Percentiles rank a stretch among this genome's conserved stretches.
Evolutionary conservation across 2,113 vertebrate genomes (phyloP).

Genomic region (Mustelus asterias): DNA sequence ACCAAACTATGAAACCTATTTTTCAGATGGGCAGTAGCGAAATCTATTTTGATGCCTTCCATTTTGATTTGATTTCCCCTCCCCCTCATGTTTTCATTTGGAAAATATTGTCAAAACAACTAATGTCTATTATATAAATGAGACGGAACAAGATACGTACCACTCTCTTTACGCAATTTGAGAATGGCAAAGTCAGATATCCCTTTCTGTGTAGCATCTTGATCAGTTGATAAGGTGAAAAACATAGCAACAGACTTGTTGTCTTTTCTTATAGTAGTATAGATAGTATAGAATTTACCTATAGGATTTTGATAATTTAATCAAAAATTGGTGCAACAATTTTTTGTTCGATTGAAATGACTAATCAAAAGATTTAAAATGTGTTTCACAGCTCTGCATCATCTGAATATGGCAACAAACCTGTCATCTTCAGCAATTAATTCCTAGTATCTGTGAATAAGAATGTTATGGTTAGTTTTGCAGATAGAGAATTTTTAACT

Average conservation of each 20-base stretch:
- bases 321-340: neutral
- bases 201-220: neutral
- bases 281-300: neutral
- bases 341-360: constrained; percentile 13
- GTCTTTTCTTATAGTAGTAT: neutral
- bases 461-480: neutral
- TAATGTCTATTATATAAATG: neutral
- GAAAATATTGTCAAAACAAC: neutral
- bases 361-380: neutral
- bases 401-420: neutral
- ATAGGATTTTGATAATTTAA: neutral
- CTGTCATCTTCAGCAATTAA: neutral
- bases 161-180: neutral
- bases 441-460: neutral
- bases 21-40: neutral
- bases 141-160: neutral
- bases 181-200: neutral
- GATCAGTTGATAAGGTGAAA: neutral
- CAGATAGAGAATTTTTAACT: neutral
- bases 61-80: neutral
- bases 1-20: neutral
- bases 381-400: neutral
- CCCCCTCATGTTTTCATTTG: neutral
- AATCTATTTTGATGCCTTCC: neutral
- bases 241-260: neutral